phyloP scores from a whole-genome alignment of 2,113 vertebrate genomes.

The Panthera tigris region DNA sequence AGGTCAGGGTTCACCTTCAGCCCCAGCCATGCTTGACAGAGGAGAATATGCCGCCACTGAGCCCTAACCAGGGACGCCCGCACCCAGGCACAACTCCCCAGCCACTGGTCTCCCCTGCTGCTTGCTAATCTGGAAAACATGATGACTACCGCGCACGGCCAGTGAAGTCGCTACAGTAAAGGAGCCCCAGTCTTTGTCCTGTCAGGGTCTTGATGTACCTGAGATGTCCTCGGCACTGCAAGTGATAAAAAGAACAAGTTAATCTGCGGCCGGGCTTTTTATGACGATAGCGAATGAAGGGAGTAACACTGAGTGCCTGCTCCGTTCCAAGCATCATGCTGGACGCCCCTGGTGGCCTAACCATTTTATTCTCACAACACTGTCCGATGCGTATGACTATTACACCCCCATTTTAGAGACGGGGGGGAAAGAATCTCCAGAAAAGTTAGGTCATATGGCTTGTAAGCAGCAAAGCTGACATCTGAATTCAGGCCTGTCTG shows the following conservation, averaged over 20 bases:
- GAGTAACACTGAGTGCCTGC: not conserved
- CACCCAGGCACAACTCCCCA: not conserved
- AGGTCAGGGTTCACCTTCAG: not conserved
- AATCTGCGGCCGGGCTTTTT: not conserved
- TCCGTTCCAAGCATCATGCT: not conserved
- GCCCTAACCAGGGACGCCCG: not conserved
- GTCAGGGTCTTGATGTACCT: not conserved
- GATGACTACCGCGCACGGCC: not conserved
- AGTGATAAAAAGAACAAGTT: not conserved
- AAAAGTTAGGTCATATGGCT: not conserved
- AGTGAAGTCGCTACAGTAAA: not conserved
- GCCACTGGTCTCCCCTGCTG: not conserved
- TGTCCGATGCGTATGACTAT: not conserved
- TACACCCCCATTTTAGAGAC: not conserved
- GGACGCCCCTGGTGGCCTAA: not conserved
- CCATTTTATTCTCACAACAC: not conserved
- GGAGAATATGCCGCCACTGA: not conserved
- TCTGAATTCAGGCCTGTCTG: not conserved
- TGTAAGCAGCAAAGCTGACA: not conserved
- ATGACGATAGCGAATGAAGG: not conserved
- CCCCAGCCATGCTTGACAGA: not conserved
- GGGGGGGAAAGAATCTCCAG: not conserved
- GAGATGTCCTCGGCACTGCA: not conserved
- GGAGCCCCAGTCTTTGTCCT: not conserved
- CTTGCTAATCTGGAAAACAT: not conserved